Evolutionary conservation across 2,113 vertebrate genomes (phyloP).

Genomic region (Nothobranchius furzeri): DNA sequence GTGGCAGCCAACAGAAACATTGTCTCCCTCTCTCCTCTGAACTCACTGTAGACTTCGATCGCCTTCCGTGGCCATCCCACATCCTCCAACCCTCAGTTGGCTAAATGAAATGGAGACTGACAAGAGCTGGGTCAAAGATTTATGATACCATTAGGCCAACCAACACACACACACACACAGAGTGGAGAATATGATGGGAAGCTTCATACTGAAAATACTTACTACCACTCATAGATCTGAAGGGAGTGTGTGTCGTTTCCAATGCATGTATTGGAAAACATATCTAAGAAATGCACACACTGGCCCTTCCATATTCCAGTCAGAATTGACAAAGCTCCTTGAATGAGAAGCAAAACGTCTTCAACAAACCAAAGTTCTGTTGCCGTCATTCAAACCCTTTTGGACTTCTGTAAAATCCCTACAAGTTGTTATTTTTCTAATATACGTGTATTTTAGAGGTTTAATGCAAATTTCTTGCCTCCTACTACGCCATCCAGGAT

Average conservation of each 20-base stretch:
- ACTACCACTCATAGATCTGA: slow-evolving; percentile 23
- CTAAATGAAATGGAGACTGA: slow-evolving; percentile 74
- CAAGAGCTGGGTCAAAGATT: slow-evolving; percentile 64
- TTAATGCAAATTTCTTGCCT: too few species aligned
- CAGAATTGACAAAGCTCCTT: too few species aligned
- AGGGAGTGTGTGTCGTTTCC: not conserved
- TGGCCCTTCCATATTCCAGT: too few species aligned
- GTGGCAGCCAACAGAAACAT: slow-evolving; percentile 24
- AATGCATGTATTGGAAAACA: too few species aligned
- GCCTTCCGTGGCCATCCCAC: slow-evolving; percentile 45
- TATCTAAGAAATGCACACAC: too few species aligned
- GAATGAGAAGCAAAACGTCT: too few species aligned
- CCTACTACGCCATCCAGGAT: too few species aligned
- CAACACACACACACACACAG: slow-evolving; percentile 16
- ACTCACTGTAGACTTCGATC: slow-evolving; percentile 58
- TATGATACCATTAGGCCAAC: slow-evolving; percentile 68
- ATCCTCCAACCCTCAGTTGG: slow-evolving; percentile 47
- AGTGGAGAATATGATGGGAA: slow-evolving; percentile 17
- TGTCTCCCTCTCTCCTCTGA: slow-evolving; percentile 39
- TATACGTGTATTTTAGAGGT: too few species aligned
- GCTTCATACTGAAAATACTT: slow-evolving; percentile 41
- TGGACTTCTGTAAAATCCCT: too few species aligned
- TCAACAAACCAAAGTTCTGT: too few species aligned
- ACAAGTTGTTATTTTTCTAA: too few species aligned
- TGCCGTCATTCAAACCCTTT: too few species aligned